Evolutionary conservation across 2,797 vertebrate species (phyloP).

Genomic region (Geotrypetes seraphini): DNA sequence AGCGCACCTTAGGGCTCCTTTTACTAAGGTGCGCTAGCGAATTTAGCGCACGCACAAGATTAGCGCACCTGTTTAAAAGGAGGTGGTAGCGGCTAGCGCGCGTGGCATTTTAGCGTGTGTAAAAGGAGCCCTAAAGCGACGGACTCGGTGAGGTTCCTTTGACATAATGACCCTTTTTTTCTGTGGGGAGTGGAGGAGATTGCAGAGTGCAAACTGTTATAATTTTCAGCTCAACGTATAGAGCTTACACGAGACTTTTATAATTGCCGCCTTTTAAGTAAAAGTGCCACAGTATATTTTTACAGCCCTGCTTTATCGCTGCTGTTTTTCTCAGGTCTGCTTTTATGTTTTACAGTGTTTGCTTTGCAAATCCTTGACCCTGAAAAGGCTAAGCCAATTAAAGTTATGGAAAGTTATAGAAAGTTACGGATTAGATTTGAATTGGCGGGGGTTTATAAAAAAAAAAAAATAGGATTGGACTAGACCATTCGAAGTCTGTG

Average conservation of each 20-base stretch:
- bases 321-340: constrained; percentile 48
- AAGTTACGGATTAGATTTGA: constrained; percentile 30
- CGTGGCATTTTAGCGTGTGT: no score
- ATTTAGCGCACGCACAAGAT: no score
- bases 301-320: constrained; percentile 46
- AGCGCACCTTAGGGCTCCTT: no score
- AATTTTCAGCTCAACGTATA: neutral
- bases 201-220: neutral
- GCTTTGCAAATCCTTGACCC: constrained; percentile 55
- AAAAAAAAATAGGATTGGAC: constrained; percentile 27
- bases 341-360: constrained; percentile 63
- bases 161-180: no score
- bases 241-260: constrained; percentile 34
- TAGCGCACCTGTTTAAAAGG: no score
- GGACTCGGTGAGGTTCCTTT: no score
- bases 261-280: constrained; percentile 41
- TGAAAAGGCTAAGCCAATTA: constrained; percentile 46
- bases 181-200: no score
- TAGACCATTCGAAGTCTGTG: constrained; percentile 21
- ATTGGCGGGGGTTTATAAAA: constrained; percentile 16
- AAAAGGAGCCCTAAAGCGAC: no score
- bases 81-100: no score
- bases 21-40: no score
- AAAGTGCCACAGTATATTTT: constrained; percentile 39
- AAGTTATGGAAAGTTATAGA: constrained; percentile 10